Conservation (phyloP, 2,888 invertebrate genomes). For the Lasius platythorax region DNA sequence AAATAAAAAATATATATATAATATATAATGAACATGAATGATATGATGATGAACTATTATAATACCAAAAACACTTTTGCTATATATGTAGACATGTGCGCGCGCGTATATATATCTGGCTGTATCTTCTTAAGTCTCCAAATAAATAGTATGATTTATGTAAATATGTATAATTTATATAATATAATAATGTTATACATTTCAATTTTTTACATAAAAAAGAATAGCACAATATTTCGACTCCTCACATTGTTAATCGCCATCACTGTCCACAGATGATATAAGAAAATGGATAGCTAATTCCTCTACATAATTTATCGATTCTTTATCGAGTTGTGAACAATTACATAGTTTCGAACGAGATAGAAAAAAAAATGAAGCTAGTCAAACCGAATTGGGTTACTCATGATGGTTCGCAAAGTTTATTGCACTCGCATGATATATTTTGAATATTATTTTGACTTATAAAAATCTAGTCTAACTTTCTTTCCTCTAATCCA, state of each 20-base stretch:
- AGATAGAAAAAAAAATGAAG: slow-evolving; percentile 89
- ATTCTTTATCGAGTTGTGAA: slow-evolving; percentile 18
- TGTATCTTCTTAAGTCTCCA: neutral
- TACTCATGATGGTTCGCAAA: slow-evolving; percentile 93
- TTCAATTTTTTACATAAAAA: no score
- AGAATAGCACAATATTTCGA: no score
- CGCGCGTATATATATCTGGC: neutral
- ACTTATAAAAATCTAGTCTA: no score
- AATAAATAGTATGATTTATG: neutral
- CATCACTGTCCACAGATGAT: no score
- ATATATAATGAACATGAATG: no score
- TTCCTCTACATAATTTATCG: no score
- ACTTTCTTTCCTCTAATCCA: no score
- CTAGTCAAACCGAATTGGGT: slow-evolving; percentile 97
- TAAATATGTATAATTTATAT: neutral
- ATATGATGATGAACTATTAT: neutral
- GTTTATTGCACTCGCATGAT: slow-evolving; percentile 14
- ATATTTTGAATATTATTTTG: neutral
- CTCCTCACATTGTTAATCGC: no score
- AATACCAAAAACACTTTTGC: neutral
- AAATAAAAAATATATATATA: neutral
- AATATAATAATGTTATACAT: no score
- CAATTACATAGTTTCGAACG: neutral
- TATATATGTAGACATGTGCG: neutral
- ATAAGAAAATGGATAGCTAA: no score